Evolutionary conservation across 2,888 invertebrate genomes (phyloP).

Genomic region (Pyrrhia umbra): DNA sequence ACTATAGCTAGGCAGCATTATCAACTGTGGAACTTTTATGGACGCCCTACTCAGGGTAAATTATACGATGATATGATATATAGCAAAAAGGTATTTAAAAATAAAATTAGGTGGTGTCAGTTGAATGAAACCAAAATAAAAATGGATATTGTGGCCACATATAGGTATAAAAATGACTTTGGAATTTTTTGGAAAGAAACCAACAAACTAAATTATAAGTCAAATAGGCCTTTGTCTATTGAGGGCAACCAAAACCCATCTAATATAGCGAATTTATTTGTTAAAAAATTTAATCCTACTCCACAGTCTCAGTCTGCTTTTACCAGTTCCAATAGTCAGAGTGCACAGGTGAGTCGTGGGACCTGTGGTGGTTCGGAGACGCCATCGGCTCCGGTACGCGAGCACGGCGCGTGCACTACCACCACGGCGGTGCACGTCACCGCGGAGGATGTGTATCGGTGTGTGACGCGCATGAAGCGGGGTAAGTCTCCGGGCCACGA

Average conservation of each 20-base stretch:
- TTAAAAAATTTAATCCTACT: not conserved
- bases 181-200: slow-evolving; percentile 21
- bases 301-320: too few relatives aligned
- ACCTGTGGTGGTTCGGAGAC: not conserved
- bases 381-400: too few relatives aligned
- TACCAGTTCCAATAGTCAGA: too few relatives aligned
- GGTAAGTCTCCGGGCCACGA: slow-evolving; percentile 4
- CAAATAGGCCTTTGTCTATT: not conserved
- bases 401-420: too few relatives aligned
- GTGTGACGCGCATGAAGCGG: not conserved
- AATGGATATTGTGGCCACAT: slow-evolving; percentile 5
- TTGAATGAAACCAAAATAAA: slow-evolving; percentile 12
- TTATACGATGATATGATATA: slow-evolving; percentile 8
- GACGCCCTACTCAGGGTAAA: slow-evolving; percentile 6
- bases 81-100: slow-evolving; percentile 5
- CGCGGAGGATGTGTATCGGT: not conserved
- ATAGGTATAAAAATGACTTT: slow-evolving; percentile 15
- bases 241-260: not conserved
- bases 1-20: slow-evolving; percentile 7
- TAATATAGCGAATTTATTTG: slow-evolving; percentile 13
- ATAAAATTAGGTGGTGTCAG: slow-evolving; percentile 18
- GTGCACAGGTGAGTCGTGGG: not conserved
- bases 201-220: slow-evolving; percentile 9
- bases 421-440: not conserved
- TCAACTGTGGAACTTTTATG: slow-evolving; percentile 1